A percentile compares a stretch with the other conserved stretches of the same genome.
Evolutionary conservation across 2,797 vertebrate genomes (phyloP).

Genomic region (Brachyalestes nurse): DNA sequence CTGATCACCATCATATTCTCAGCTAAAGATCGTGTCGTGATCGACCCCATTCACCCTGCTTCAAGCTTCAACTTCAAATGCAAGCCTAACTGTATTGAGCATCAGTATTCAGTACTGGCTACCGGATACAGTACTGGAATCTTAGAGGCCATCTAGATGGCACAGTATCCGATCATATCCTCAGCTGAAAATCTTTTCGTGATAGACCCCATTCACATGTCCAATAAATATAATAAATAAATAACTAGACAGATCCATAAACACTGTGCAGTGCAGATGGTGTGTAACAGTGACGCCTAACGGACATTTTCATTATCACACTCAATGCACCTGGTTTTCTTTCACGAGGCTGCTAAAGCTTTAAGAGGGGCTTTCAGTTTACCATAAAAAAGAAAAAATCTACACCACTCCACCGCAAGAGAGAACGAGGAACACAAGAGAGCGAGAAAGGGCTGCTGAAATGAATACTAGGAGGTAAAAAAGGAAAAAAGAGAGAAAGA

Average conservation of each 20-base stretch:
- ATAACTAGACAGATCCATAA: not conserved
- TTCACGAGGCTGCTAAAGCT: slow-evolving; percentile 1
- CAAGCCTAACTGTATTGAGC: too few species aligned
- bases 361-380: not conserved
- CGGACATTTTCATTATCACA: not conserved
- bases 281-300: slow-evolving; percentile 25
- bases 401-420: not conserved
- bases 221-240: too few species aligned
- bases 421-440: not conserved
- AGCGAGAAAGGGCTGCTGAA: not conserved
- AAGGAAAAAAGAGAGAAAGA: not conserved
- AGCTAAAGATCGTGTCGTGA: too few species aligned
- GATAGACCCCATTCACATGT: too few species aligned
- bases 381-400: not conserved
- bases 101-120: too few species aligned
- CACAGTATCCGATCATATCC: too few species aligned
- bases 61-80: too few species aligned
- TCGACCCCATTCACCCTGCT: too few species aligned
- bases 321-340: slow-evolving; percentile 12
- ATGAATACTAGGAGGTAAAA: not conserved
- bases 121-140: too few species aligned
- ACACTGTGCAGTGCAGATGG: not conserved
- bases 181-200: too few species aligned
- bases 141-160: too few species aligned
- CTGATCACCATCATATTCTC: too few species aligned